Base-by-base conservation (phyloP, 2,113 vertebrate genomes). In the Lepidothrix coronata region DNA sequence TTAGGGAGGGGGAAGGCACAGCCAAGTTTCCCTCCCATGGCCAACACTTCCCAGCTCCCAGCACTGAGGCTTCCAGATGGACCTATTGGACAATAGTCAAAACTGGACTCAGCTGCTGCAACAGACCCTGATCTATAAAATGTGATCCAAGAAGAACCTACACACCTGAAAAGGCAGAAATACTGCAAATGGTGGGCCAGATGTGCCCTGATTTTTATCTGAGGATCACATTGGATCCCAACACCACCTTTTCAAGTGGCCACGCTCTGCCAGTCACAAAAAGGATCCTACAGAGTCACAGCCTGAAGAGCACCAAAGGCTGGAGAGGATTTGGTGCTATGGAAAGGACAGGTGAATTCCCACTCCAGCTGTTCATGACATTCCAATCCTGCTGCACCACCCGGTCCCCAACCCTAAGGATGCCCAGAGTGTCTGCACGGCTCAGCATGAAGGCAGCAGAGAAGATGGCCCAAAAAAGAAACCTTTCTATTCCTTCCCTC, bases 401-500 rank as follows among this genome's bases (percentile, higher is more conserved):
- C 33, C 43, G 25, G 8, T 22, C 39, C 33, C 44, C 19, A 43
- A 87, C 52, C n/a, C 68, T 6, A 33, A 75, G 59, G 31, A 27
- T 78, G 19, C 25, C 35, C 49, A 35, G 39, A 58, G 35, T 14
- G 16, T 21, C 37, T 74, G 86, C 16, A 49, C 15, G 54, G 31
- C 22, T 70, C 73, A 91, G 52, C 30, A 61, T 13, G 70, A 78
- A 70, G 17, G 44, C 46, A 70, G 8, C 1, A 65, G 31, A 76
- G 70, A 51, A 57, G 31, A 51, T 14, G 52, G n/a, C 58, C 73
- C 37, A 59, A 93, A 61, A 93, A 46, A 78, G 54, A 89, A 95
- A 96, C 41, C 37, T 88, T 96, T 95, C 89, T 71, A 85, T 92
- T 95, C 86, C 75, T 95, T 94, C 66, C 48, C 70, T 87, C 62